Evolutionary conservation across 1,140 invertebrate genomes (phyloP).

Genomic region (Drosophila parvula): DNA sequence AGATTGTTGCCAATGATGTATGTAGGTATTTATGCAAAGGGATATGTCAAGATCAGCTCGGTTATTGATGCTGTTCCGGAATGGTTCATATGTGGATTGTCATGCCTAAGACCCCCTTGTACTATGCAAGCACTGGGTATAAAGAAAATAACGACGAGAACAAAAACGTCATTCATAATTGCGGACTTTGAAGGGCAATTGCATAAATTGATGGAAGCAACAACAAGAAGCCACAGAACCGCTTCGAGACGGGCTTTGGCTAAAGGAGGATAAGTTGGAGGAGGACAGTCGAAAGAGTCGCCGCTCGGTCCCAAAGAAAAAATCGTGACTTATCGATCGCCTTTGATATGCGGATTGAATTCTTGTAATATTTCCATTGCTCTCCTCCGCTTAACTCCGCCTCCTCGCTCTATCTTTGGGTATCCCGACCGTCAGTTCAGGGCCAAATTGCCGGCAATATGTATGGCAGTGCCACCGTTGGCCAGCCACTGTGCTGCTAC

Average conservation of each 20-base stretch:
- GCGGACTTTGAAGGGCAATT: constrained; percentile 74
- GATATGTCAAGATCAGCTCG: neutral
- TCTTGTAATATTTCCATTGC: constrained; percentile 73
- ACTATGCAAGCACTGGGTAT: neutral
- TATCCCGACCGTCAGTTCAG: constrained; percentile 49
- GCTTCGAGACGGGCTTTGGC: neutral
- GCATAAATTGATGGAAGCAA: constrained; percentile 76
- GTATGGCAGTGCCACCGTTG: constrained; percentile 63
- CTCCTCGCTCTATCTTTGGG: neutral
- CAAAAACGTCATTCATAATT: constrained; percentile 77
- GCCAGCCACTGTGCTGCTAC: constrained; percentile 70
- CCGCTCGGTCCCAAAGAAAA: constrained; percentile 39
- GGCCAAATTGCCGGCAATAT: constrained; percentile 70
- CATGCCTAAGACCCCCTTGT: neutral
- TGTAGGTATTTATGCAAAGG: neutral
- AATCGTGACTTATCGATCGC: constrained; percentile 80
- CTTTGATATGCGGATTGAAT: constrained; percentile 81
- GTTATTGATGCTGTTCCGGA: neutral
- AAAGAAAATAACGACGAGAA: constrained; percentile 53
- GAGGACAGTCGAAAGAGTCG: constrained; percentile 42
- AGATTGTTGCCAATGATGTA: neutral
- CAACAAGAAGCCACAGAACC: constrained; percentile 31
- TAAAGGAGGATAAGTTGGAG: constrained; percentile 5
- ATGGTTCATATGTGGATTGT: neutral
- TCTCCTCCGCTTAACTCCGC: constrained; percentile 4